Conservation (phyloP, 2,797 vertebrate species). For the Rhabdophis nuchalis region DNA sequence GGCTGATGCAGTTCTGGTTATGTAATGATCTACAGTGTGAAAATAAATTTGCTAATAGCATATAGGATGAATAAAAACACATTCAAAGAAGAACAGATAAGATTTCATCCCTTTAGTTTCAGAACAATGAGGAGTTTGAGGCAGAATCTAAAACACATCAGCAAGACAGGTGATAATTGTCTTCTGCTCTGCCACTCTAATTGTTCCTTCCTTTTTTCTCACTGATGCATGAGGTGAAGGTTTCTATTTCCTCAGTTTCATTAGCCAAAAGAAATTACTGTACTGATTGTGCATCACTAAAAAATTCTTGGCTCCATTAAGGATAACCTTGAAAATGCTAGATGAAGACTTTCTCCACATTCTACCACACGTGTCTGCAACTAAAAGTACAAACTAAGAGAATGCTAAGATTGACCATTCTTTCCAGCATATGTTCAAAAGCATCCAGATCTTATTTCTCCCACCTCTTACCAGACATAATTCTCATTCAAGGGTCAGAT, state of each 20-base stretch:
- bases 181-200: constrained; percentile 4
- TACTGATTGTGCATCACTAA: neutral
- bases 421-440: neutral
- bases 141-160: constrained; percentile 10
- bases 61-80: neutral
- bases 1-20: neutral
- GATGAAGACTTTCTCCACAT: neutral
- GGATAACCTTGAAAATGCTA: neutral
- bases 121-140: neutral
- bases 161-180: neutral
- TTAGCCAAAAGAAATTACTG: constrained; percentile 5
- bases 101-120: constrained; percentile 4
- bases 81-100: constrained; percentile 6
- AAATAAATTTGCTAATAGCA: neutral
- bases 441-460: neutral
- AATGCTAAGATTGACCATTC: neutral
- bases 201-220: constrained; percentile 8
- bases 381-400: neutral
- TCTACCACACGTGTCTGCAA: neutral
- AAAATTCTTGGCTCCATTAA: neutral
- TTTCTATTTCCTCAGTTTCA: constrained; percentile 11
- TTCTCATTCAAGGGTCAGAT: neutral
- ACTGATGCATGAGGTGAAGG: accelerated
- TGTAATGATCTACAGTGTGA: neutral
- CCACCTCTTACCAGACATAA: neutral